These are phyloP conservation scores for Cerceris rybyensis DNA, from an alignment of 2,888 invertebrate genomes.

Conservation along the genomic window DNA sequence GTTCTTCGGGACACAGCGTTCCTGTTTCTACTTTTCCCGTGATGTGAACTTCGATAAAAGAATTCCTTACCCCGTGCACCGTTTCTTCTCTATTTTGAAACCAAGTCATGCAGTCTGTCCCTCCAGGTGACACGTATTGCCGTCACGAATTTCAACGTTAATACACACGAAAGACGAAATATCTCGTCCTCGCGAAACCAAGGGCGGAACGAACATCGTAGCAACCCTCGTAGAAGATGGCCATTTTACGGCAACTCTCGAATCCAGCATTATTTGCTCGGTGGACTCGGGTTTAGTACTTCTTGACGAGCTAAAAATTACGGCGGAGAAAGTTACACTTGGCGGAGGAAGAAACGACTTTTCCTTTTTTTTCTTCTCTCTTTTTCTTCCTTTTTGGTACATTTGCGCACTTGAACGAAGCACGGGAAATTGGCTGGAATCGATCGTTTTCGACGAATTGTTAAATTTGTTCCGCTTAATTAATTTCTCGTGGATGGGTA, in stretches of 20 bases:
- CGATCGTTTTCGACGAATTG: no score
- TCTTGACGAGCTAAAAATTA: no score
- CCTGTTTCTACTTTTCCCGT: background rate
- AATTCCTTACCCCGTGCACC: slow-evolving; percentile 10
- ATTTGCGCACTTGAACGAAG: no score
- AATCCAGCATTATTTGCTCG: background rate
- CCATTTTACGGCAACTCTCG: background rate
- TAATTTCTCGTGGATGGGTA: no score
- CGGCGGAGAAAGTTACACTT: no score
- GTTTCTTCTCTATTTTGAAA: slow-evolving; percentile 6
- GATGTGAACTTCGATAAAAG: slow-evolving; percentile 9
- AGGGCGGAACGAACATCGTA: background rate
- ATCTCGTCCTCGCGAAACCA: background rate
- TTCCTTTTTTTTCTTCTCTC: no score
- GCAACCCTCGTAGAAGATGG: background rate
- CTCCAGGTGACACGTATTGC: background rate
- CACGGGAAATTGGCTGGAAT: no score
- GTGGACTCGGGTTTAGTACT: background rate
- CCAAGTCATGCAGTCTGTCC: slow-evolving; percentile 5
- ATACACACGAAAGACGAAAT: slow-evolving; percentile 1
- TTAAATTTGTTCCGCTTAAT: no score
- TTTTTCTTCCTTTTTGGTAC: no score
- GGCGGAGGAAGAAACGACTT: no score
- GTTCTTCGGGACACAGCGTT: background rate
- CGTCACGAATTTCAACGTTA: slow-evolving; percentile 18